Conservation (phyloP, 2,113 vertebrate species). For the Cyprinus carpio region DNA sequence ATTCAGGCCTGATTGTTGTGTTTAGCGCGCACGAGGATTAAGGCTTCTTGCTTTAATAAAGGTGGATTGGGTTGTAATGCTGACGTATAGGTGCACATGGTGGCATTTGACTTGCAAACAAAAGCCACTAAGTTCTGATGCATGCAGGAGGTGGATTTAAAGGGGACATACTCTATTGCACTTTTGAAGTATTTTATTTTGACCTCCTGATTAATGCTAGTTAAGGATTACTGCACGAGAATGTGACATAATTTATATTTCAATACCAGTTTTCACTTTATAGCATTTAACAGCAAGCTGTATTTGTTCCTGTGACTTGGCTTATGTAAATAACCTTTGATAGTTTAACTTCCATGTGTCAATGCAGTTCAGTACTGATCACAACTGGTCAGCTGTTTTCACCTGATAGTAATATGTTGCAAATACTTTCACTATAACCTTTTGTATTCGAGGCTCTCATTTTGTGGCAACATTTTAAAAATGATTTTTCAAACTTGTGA, state of each 20-base stretch:
- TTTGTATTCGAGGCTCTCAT: too few relatives aligned
- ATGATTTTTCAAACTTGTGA: neutral
- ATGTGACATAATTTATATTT: neutral
- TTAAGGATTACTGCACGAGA: neutral
- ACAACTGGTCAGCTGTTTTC: too few relatives aligned
- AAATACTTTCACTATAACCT: neutral
- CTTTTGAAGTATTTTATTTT: neutral
- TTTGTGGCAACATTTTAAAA: neutral
- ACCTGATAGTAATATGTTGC: too few relatives aligned
- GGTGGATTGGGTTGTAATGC: neutral
- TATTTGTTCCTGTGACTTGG: neutral
- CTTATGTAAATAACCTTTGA: neutral
- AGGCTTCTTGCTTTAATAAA: neutral
- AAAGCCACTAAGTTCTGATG: neutral
- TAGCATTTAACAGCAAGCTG: neutral
- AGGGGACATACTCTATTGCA: neutral
- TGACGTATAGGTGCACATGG: neutral
- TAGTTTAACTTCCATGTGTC: neutral
- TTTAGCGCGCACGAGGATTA: neutral
- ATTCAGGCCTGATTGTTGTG: slow-evolving; percentile 4
- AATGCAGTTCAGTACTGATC: neutral
- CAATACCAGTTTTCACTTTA: neutral
- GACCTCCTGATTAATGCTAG: neutral
- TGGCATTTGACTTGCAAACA: slow-evolving; percentile 8
- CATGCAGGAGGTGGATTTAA: slow-evolving; percentile 1